phyloP scores from a whole-genome alignment of 2,113 vertebrate species.

The Tragelaphus strepsiceros region DNA sequence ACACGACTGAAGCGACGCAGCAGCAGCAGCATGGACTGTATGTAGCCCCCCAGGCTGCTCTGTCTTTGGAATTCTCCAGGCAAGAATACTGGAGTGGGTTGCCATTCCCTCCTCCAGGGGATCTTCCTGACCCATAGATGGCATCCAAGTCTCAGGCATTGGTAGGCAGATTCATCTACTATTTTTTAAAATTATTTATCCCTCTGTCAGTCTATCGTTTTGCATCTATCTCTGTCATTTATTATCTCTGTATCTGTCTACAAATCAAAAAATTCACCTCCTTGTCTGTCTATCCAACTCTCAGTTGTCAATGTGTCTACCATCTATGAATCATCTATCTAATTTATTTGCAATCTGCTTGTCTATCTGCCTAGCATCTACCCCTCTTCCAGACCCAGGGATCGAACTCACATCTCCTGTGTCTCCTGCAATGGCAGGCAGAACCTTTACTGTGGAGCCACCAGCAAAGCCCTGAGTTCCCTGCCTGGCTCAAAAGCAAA shows the following conservation, averaged over 20 bases:
- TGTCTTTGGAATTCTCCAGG: neutral
- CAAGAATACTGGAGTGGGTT: neutral
- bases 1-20: no score
- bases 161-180: neutral
- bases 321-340: neutral
- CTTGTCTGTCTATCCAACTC: neutral
- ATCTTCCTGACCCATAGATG: neutral
- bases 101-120: neutral
- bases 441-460: neutral
- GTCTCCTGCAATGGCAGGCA: neutral
- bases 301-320: neutral
- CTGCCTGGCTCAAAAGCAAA: no score
- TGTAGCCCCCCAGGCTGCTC: neutral
- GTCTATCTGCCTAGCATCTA: neutral
- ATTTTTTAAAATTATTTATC: neutral
- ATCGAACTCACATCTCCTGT: neutral
- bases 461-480: neutral
- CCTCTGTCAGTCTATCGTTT: fast-evolving
- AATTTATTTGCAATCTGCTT: neutral
- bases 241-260: neutral
- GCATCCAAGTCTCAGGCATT: neutral
- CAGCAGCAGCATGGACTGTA: neutral
- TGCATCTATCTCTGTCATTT: neutral
- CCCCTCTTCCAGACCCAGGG: neutral
- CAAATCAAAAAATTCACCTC: no score